These are phyloP conservation scores for Ochropleura plecta DNA, from an alignment of 2,888 invertebrate species.

Conservation along the genomic window DNA sequence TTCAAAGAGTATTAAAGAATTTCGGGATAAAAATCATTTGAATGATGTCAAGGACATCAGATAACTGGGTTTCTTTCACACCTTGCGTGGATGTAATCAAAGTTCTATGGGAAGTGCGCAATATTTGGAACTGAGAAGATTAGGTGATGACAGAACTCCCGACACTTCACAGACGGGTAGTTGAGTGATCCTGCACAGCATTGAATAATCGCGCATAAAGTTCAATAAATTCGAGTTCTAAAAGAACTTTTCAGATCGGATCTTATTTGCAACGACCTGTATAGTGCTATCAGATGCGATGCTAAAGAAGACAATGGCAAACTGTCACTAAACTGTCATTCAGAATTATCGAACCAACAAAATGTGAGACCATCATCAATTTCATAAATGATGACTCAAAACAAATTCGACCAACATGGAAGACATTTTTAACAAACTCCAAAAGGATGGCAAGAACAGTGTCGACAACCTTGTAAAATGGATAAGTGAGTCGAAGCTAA, in stretches of 20 bases:
- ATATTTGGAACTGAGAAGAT: background rate
- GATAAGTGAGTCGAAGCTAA: slow-evolving; percentile 78
- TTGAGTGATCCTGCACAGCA: slow-evolving; percentile 3
- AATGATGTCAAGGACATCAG: slow-evolving; percentile 4
- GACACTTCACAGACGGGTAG: background rate
- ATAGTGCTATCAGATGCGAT: background rate
- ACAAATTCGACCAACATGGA: slow-evolving; percentile 34
- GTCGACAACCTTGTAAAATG: slow-evolving; percentile 76
- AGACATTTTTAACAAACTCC: slow-evolving; percentile 68
- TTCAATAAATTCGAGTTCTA: background rate
- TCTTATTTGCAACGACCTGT: background rate
- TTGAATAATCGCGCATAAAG: background rate
- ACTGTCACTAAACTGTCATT: slow-evolving; percentile 20
- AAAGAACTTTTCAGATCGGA: background rate
- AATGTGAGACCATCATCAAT: background rate
- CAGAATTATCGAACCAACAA: background rate
- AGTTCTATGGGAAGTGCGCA: background rate
- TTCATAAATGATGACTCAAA: background rate
- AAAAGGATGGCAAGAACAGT: slow-evolving; percentile 72
- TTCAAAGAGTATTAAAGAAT: slow-evolving; percentile 19
- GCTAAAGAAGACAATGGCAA: background rate
- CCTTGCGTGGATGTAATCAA: background rate
- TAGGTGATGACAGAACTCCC: slow-evolving; percentile 7
- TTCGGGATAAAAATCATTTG: background rate
- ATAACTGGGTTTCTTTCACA: background rate